Evolutionary conservation across 2,797 vertebrate genomes (phyloP).

Genomic region (Halcyon leucocephala): DNA sequence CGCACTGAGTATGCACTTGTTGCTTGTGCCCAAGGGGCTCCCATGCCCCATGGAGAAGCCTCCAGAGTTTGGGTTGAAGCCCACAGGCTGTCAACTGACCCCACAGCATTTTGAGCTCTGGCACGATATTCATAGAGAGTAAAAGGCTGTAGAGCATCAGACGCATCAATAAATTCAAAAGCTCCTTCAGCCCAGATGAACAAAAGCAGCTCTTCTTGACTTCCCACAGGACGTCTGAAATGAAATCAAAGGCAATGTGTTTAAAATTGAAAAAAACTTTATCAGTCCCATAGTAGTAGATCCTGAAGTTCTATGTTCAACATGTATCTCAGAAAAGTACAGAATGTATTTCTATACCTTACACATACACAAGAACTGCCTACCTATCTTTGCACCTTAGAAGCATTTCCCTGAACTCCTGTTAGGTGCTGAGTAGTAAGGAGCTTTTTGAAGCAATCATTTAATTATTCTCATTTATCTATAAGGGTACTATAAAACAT

Average conservation of each 20-base stretch:
- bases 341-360: neutral
- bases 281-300: neutral
- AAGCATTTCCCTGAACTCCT: neutral
- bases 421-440: neutral
- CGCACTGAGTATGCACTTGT: slow-evolving; percentile 78
- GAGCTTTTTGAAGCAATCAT: neutral
- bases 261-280: neutral
- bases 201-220: slow-evolving; percentile 83
- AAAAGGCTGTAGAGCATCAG: slow-evolving; percentile 82
- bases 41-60: slow-evolving; percentile 83
- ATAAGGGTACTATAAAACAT: neutral
- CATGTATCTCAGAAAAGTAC: neutral
- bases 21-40: slow-evolving; percentile 78
- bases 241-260: neutral
- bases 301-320: neutral
- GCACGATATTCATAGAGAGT: slow-evolving; percentile 87
- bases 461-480: neutral
- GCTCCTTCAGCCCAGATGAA: slow-evolving; percentile 88
- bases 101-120: slow-evolving; percentile 84
- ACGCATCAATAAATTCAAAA: slow-evolving; percentile 86
- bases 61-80: slow-evolving; percentile 82
- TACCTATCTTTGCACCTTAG: neutral
- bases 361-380: neutral
- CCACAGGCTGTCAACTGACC: slow-evolving; percentile 86
- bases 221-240: slow-evolving; percentile 82